Percentiles rank a stretch among this genome's conserved stretches.
phyloP scores from a whole-genome alignment of 2,888 invertebrate genomes.

The Drosophila formosana region DNA sequence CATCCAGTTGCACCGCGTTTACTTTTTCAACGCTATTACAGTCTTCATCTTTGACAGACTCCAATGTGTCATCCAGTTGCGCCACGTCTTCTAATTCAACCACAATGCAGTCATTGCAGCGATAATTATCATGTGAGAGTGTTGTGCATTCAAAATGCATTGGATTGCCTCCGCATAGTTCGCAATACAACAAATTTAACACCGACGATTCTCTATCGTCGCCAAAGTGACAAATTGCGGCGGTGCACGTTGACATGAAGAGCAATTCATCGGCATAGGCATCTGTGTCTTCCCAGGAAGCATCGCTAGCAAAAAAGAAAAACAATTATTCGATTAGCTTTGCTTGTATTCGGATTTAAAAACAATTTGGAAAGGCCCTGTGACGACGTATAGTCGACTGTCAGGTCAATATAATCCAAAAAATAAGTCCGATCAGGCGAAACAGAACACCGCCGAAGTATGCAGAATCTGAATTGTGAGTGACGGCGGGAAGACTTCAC shows the following conservation, averaged over 20 bases:
- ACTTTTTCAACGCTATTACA: not conserved
- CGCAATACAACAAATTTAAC: constrained; percentile 60
- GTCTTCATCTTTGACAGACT: too few species aligned
- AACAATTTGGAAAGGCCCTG: too few species aligned
- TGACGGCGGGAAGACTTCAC: too few species aligned
- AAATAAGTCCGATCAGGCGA: too few species aligned
- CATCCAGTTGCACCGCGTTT: not conserved
- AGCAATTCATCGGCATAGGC: constrained; percentile 91
- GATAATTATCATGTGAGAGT: constrained; percentile 1
- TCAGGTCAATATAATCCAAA: too few species aligned
- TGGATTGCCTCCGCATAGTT: constrained; percentile 77
- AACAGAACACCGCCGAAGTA: too few species aligned
- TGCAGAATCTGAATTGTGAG: too few species aligned
- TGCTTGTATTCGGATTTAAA: too few species aligned
- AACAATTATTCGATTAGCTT: not conserved
- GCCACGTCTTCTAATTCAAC: not conserved
- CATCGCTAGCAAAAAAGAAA: constrained; percentile 87
- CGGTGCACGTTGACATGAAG: constrained; percentile 86
- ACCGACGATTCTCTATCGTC: constrained; percentile 85
- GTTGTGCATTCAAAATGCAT: constrained; percentile 30
- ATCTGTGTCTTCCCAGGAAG: constrained; percentile 92
- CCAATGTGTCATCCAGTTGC: constrained; percentile 5
- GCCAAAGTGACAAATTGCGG: constrained; percentile 87
- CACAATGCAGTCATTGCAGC: constrained; percentile 28
- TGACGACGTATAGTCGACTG: too few species aligned